phyloP scores from a whole-genome alignment of 1,140 invertebrate species.

The Neodiprion virginianus region DNA sequence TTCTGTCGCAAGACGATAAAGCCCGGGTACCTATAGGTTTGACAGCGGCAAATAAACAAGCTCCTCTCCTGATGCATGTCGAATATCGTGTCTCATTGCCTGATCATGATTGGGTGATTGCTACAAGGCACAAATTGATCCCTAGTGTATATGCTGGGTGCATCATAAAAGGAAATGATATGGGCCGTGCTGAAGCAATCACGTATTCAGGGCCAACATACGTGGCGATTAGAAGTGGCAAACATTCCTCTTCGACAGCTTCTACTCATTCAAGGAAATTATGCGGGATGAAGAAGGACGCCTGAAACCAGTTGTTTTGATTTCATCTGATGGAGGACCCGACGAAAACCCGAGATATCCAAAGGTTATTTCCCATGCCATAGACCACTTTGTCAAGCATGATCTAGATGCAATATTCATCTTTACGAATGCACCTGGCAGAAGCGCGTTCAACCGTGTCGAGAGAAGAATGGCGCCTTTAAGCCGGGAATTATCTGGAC shows the following conservation, averaged over 20 bases:
- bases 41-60: constrained; percentile 52
- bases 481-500: constrained; percentile 44
- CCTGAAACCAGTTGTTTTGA: constrained; percentile 52
- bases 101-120: constrained; percentile 59
- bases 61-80: constrained; percentile 30
- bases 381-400: constrained; percentile 36
- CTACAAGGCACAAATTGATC: constrained; percentile 47
- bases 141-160: constrained; percentile 45
- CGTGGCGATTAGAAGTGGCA: constrained; percentile 49
- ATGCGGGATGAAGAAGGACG: constrained; percentile 33
- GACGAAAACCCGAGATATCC: constrained; percentile 50
- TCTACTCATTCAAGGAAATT: constrained; percentile 39
- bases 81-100: constrained; percentile 52
- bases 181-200: constrained; percentile 15
- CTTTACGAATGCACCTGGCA: constrained; percentile 53
- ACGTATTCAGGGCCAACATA: constrained; percentile 52
- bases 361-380: constrained; percentile 24
- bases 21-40: constrained; percentile 54
- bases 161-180: constrained; percentile 33
- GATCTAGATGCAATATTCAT: constrained; percentile 55
- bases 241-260: constrained; percentile 43
- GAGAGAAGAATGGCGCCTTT: constrained; percentile 51
- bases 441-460: constrained; percentile 43
- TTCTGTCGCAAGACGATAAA: constrained; percentile 44
- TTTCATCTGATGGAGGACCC: constrained; percentile 50